A percentile compares a stretch with the other conserved stretches of the same genome.
Conservation (phyloP, 2,888 invertebrate genomes). For the Graphium colonna region DNA sequence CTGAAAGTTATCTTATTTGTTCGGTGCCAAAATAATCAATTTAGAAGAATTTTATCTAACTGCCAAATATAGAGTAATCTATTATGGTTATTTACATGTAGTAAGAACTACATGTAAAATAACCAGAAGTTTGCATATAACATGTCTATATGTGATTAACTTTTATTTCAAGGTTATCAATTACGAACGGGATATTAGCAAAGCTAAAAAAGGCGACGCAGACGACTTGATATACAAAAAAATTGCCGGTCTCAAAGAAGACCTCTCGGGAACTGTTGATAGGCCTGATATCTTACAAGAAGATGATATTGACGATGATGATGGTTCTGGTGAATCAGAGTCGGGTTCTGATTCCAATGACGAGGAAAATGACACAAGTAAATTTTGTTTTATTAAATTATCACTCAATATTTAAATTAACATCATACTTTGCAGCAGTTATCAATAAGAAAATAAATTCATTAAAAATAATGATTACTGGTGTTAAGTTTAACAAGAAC, state of each 20-base stretch:
- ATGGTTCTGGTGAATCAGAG: constrained; percentile 52
- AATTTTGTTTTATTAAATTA: constrained; percentile 12
- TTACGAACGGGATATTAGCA: constrained; percentile 91
- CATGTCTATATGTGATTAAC: no score
- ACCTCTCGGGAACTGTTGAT: constrained; percentile 86
- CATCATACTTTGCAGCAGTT: no score
- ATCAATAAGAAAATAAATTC: no score
- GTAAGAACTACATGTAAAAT: no score
- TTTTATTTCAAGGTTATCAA: constrained; percentile 83
- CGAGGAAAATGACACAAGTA: constrained; percentile 42
- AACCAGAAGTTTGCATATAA: no score
- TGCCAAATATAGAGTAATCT: no score
- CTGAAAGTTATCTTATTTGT: no score
- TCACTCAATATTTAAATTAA: neutral
- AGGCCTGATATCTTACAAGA: constrained; percentile 83
- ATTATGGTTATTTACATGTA: no score
- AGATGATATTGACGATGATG: constrained; percentile 40
- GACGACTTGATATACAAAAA: constrained; percentile 91
- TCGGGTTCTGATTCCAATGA: constrained; percentile 54
- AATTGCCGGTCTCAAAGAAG: constrained; percentile 90
- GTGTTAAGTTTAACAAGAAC: no score
- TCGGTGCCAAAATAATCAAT: no score
- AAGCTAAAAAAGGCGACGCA: constrained; percentile 86
- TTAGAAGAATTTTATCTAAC: no score
- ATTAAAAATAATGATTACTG: no score